These are phyloP conservation scores for Oligia fasciuncula DNA, from an alignment of 2,888 invertebrate genomes.

Conservation along the genomic window DNA sequence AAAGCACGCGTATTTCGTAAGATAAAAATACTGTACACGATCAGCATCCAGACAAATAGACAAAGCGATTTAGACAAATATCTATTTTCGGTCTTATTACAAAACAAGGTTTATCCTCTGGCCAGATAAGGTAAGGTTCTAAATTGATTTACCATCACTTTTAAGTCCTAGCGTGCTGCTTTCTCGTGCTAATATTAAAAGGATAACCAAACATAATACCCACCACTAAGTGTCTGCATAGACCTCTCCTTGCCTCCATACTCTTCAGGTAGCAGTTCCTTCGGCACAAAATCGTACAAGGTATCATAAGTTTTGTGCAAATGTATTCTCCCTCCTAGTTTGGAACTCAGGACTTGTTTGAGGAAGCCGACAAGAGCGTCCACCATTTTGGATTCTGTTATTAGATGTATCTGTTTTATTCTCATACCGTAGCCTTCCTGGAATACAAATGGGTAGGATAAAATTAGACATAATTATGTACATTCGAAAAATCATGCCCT, in stretches of 20 bases:
- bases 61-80: too few species aligned
- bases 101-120: too few species aligned
- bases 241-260: slow-evolving; percentile 77
- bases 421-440: slow-evolving; percentile 80
- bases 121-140: too few species aligned
- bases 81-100: too few species aligned
- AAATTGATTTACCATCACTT: too few species aligned
- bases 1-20: too few species aligned
- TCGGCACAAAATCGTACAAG: slow-evolving; percentile 68
- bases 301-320: slow-evolving; percentile 70
- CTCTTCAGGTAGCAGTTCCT: slow-evolving; percentile 76
- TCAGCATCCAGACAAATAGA: too few species aligned
- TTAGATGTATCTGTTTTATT: slow-evolving; percentile 75
- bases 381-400: slow-evolving; percentile 74
- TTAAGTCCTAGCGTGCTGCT: not conserved
- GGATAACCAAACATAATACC: slow-evolving; percentile 13
- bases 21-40: too few species aligned
- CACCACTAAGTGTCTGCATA: slow-evolving; percentile 71
- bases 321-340: slow-evolving; percentile 72
- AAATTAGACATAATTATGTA: not conserved
- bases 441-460: slow-evolving; percentile 43
- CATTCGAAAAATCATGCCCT: not conserved
- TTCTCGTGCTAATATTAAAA: not conserved
- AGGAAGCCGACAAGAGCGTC: slow-evolving; percentile 71
- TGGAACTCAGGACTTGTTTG: slow-evolving; percentile 75